Evolutionary conservation across 2,888 invertebrate species (phyloP).

Genomic region (Pterobdella sp.): DNA sequence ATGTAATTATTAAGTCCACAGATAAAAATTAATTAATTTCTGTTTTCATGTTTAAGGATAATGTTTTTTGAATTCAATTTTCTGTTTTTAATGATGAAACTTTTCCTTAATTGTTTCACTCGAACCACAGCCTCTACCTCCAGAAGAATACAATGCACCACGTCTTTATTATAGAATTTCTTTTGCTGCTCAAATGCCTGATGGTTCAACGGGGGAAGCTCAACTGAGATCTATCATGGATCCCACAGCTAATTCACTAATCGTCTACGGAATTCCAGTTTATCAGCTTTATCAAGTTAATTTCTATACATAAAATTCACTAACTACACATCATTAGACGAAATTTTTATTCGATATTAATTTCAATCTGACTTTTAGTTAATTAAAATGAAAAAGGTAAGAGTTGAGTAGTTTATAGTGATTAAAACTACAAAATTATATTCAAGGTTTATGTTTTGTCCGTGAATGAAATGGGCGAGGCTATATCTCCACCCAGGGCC

Average conservation of each 20-base stretch:
- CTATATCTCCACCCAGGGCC: constrained; percentile 36
- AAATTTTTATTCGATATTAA: too few species aligned
- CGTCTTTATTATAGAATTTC: constrained; percentile 36
- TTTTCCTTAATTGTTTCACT: too few species aligned
- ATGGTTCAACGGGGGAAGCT: constrained; percentile 13
- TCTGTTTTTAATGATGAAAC: too few species aligned
- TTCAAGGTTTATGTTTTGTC: constrained; percentile 34
- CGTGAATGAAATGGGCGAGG: constrained; percentile 38
- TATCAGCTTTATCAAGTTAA: constrained; percentile 38
- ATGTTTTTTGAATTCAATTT: not conserved
- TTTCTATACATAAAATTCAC: too few species aligned
- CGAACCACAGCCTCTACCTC: constrained; percentile 37
- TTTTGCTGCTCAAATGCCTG: not conserved
- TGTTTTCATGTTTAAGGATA: not conserved
- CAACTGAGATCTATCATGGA: constrained; percentile 31
- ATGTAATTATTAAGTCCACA: too few species aligned
- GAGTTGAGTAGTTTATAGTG: not conserved
- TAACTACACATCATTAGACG: too few species aligned
- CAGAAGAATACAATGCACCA: constrained; percentile 38
- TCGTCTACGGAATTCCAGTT: constrained; percentile 34
- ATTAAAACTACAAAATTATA: not conserved
- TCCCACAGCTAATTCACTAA: constrained; percentile 26
- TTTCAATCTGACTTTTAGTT: too few species aligned
- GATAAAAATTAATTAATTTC: too few species aligned
- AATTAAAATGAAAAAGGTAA: too few species aligned